Percentiles rank a stretch among this genome's conserved stretches.
Conservation (phyloP, 1,140 invertebrate species). For the Leguminivora glycinivorella region DNA sequence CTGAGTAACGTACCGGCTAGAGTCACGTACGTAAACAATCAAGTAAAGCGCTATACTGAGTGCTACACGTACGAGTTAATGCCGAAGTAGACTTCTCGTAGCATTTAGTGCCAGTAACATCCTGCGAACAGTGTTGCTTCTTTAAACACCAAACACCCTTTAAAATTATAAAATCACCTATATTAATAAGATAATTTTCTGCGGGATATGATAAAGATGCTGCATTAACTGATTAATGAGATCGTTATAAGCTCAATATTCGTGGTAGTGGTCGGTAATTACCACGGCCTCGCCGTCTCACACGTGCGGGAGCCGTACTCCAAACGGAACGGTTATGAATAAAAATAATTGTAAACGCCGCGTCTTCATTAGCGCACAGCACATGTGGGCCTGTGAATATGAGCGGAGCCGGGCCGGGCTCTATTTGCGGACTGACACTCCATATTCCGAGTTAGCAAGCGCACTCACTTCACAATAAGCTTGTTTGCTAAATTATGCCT, state of each 20-base stretch:
- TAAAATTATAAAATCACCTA: neutral
- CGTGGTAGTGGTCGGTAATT: conserved; percentile 24
- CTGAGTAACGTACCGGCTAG: conserved; percentile 48
- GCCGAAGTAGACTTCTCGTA: neutral
- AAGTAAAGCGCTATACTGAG: conserved; percentile 44
- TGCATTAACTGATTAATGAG: conserved; percentile 27
- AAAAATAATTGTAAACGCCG: conserved; percentile 48
- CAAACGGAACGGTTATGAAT: conserved; percentile 21
- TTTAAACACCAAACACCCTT: neutral
- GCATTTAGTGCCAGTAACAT: neutral
- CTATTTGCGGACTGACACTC: conserved; percentile 51
- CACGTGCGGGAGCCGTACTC: conserved; percentile 11
- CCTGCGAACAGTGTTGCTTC: neutral
- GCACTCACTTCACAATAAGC: conserved; percentile 52
- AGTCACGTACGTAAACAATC: conserved; percentile 50
- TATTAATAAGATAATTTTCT: conserved; percentile 16
- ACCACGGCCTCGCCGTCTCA: conserved; percentile 19
- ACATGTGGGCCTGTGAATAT: conserved; percentile 48
- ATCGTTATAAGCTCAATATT: conserved; percentile 18
- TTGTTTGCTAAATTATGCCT: conserved; percentile 51
- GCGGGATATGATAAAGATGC: conserved; percentile 21
- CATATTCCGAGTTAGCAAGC: conserved; percentile 38
- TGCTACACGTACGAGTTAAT: conserved; percentile 31
- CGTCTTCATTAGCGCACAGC: conserved; percentile 53
- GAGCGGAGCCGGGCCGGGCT: conserved; percentile 36